phyloP scores from a whole-genome alignment of 2,113 vertebrate species.

The Trogon surrucura region DNA sequence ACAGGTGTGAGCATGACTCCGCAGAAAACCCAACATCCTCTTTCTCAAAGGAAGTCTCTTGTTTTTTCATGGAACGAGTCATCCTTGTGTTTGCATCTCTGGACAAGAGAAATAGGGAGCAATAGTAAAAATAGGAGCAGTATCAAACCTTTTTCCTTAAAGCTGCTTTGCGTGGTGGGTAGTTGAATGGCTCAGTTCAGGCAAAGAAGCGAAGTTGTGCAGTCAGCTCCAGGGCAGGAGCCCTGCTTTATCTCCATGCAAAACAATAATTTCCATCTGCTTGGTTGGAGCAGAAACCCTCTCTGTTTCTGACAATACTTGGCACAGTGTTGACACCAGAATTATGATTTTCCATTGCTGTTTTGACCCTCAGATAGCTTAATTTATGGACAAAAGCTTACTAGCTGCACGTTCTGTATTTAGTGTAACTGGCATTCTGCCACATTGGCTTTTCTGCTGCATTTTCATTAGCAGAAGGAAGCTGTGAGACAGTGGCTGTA shows the following conservation, averaged over 20 bases:
- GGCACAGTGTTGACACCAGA: not conserved
- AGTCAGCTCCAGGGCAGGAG: not conserved
- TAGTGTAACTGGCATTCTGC: not conserved
- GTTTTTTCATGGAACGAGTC: not conserved
- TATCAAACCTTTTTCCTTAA: not conserved
- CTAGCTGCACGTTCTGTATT: not conserved
- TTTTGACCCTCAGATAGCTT: not conserved
- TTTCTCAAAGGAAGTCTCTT: not conserved
- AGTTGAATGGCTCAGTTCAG: not conserved
- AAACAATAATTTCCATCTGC: not conserved
- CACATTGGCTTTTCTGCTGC: not conserved
- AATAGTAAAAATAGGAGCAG: conserved; percentile 3
- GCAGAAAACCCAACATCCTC: not conserved
- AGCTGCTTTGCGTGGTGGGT: not conserved
- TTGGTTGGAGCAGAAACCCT: not conserved
- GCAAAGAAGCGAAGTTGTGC: not conserved
- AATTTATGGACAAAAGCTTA: not conserved
- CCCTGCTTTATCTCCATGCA: not conserved
- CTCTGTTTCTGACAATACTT: conserved; percentile 16
- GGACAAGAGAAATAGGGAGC: not conserved
- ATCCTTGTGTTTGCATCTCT: not conserved
- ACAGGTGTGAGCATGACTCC: not conserved
- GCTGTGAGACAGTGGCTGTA: not conserved
- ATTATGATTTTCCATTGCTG: not conserved
- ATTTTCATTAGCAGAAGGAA: not conserved